These are phyloP conservation scores for Erithacus rubecula DNA, from an alignment of 2,797 vertebrate genomes.

Conservation along the genomic window DNA sequence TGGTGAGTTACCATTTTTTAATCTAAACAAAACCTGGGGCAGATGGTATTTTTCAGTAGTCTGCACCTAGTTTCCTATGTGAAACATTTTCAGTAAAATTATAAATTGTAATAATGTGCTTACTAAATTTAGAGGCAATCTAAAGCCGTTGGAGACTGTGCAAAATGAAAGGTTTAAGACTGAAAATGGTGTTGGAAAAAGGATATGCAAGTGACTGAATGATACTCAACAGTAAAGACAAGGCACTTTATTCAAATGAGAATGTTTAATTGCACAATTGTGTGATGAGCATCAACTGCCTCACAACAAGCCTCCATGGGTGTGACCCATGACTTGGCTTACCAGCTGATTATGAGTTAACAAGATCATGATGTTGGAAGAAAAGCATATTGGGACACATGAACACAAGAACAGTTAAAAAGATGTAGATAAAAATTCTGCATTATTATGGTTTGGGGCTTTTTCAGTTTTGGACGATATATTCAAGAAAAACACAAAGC, in stretches of 20 bases:
- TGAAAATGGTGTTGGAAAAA: neutral
- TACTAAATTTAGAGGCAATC: neutral
- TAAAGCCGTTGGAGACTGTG: neutral
- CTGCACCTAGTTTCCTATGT: neutral
- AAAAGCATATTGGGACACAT: neutral
- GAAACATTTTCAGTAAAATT: neutral
- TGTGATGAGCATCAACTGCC: neutral
- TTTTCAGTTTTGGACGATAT: neutral
- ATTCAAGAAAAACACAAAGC: neutral
- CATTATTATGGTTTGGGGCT: neutral
- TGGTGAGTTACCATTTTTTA: neutral
- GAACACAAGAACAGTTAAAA: neutral
- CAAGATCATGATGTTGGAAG: neutral
- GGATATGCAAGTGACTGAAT: neutral
- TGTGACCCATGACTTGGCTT: neutral
- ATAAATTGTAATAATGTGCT: neutral
- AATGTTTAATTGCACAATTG: neutral
- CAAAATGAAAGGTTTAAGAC: neutral
- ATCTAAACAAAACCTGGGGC: neutral
- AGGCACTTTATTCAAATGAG: neutral
- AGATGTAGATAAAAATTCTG: neutral
- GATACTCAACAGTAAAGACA: neutral
- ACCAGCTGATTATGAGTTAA: neutral
- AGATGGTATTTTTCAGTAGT: neutral
- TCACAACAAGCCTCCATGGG: neutral